Evolutionary conservation across 1,140 invertebrate genomes (phyloP).

Genomic region (Drosophila murphyi): DNA sequence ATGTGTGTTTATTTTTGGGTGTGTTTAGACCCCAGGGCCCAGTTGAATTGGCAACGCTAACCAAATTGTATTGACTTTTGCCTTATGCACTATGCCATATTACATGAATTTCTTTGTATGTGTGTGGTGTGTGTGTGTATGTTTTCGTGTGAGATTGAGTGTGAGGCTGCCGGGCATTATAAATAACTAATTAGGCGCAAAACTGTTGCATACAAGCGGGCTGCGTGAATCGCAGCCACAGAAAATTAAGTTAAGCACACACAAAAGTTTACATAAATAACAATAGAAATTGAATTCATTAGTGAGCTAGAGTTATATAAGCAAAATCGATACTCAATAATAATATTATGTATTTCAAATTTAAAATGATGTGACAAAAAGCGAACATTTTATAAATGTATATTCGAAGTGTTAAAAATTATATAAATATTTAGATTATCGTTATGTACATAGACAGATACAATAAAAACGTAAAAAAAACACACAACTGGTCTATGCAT

Average conservation of each 20-base stretch:
- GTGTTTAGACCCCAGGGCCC: conserved; percentile 24
- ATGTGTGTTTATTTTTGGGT: conserved; percentile 10
- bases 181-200: conserved; percentile 70
- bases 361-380: too few relatives aligned
- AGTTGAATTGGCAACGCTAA: conserved; percentile 34
- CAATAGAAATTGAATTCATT: conserved; percentile 16
- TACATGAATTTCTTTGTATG: conserved; percentile 26
- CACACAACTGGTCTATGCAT: too few relatives aligned
- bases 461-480: too few relatives aligned
- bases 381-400: too few relatives aligned
- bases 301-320: neutral
- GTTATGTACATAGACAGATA: too few relatives aligned
- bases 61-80: conserved; percentile 73
- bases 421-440: too few relatives aligned
- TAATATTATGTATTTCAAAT: too few relatives aligned
- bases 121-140: conserved; percentile 3
- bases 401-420: too few relatives aligned
- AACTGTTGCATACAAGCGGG: conserved; percentile 18
- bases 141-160: conserved; percentile 3
- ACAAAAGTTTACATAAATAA: conserved; percentile 5
- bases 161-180: conserved; percentile 55
- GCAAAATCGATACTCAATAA: too few relatives aligned
- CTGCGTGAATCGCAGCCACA: conserved; percentile 2
- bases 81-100: conserved; percentile 48
- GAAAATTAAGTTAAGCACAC: conserved; percentile 15